Evolutionary conservation across 2,888 invertebrate species (phyloP).

Genomic region (Oscheius myriophilus): DNA sequence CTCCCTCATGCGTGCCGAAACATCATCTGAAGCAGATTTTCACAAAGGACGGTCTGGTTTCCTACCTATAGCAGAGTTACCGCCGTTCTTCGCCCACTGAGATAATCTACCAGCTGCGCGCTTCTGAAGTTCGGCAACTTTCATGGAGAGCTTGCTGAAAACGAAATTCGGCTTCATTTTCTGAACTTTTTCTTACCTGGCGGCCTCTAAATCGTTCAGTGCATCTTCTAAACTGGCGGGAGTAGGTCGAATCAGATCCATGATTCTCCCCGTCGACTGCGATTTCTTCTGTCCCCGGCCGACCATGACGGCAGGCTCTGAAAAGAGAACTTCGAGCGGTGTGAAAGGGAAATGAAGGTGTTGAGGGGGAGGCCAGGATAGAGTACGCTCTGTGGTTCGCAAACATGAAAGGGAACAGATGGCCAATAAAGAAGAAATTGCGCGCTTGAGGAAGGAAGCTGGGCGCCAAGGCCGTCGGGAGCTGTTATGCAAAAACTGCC

Average conservation of each 20-base stretch:
- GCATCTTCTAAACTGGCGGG: conserved; percentile 21
- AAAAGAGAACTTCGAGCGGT: not conserved
- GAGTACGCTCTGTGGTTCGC: conserved; percentile 9
- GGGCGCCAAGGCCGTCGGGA: conserved; percentile 20
- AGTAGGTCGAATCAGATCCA: conserved; percentile 11
- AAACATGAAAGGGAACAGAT: conserved; percentile 31
- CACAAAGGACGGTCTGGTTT: not conserved
- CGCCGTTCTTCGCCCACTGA: conserved; percentile 26
- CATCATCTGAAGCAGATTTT: conserved; percentile 17
- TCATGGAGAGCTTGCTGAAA: conserved; percentile 25
- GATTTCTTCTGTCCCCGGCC: conserved; percentile 28
- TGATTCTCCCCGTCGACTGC: conserved; percentile 20
- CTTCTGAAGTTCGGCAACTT: conserved; percentile 24
- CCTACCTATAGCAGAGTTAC: conserved; percentile 22
- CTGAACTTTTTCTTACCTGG: not conserved
- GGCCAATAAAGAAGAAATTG: conserved; percentile 30
- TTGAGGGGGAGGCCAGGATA: not conserved
- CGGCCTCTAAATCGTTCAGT: conserved; percentile 22
- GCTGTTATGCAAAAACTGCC: conserved; percentile 9
- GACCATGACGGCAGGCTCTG: conserved; percentile 26
- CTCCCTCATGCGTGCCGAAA: conserved; percentile 22
- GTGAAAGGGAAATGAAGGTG: not conserved
- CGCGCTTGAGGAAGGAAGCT: conserved; percentile 29
- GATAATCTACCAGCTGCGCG: conserved; percentile 16
- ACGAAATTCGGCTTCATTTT: not conserved